phyloP scores from a whole-genome alignment of 2,888 invertebrate species.

The Stenichneumon culpator region DNA sequence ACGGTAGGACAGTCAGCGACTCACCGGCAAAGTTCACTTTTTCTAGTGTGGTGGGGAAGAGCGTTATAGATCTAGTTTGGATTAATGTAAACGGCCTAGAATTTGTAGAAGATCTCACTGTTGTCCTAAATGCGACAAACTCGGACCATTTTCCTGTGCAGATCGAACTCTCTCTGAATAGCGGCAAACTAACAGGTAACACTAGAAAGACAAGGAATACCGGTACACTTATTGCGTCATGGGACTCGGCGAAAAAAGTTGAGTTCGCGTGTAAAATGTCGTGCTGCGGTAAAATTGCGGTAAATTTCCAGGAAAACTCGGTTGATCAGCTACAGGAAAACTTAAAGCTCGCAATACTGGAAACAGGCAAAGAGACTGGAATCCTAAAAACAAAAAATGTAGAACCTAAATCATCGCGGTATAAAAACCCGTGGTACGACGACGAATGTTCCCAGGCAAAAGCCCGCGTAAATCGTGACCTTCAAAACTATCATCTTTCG shows the following conservation, averaged over 20 bases:
- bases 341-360: not conserved
- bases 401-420: not conserved
- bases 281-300: not conserved
- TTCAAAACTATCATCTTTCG: constrained; percentile 1
- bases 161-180: not conserved
- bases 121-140: constrained; percentile 8
- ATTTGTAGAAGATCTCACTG: constrained; percentile 24
- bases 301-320: not conserved
- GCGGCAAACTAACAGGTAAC: not conserved
- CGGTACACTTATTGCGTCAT: not conserved
- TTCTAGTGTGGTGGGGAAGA: constrained; percentile 34
- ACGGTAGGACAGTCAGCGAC: constrained; percentile 48
- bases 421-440: constrained; percentile 13
- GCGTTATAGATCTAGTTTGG: constrained; percentile 44
- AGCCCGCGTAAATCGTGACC: not conserved
- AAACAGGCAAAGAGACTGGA: not conserved
- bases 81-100: constrained; percentile 29
- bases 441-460: not conserved
- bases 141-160: constrained; percentile 38
- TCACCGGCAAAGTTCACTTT: constrained; percentile 48
- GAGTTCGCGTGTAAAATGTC: not conserved
- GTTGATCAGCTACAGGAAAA: constrained; percentile 2
- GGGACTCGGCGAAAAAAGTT: not conserved
- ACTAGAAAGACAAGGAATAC: not conserved
- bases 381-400: not conserved